A percentile compares a stretch with the other conserved stretches of the same genome.
Conservation (phyloP, 2,113 vertebrate species). For the Mustelus asterias region DNA sequence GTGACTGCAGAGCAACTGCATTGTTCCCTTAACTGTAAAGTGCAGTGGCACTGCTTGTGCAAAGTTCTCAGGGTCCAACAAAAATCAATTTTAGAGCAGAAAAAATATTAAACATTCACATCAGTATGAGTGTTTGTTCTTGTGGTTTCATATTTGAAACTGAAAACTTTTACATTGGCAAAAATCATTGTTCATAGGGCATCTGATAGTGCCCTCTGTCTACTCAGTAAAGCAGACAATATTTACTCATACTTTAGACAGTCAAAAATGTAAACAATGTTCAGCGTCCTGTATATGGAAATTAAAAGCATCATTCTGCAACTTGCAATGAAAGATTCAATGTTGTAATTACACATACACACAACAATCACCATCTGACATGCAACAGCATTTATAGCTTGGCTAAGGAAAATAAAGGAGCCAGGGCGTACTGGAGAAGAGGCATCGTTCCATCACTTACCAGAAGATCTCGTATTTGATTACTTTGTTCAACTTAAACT, state of each 20-base stretch:
- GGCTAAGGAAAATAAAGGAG: neutral
- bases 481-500: neutral
- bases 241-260: neutral
- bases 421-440: neutral
- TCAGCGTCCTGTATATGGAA: neutral
- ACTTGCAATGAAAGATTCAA: neutral
- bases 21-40: slow-evolving; percentile 29
- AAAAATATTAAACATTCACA: slow-evolving; percentile 18
- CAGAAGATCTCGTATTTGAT: neutral
- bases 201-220: too few relatives aligned
- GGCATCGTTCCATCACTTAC: neutral
- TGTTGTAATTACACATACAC: neutral
- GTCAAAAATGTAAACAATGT: neutral
- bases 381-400: neutral
- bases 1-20: neutral
- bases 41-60: neutral
- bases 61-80: slow-evolving; percentile 16
- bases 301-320: neutral
- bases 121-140: neutral
- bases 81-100: neutral
- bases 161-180: neutral
- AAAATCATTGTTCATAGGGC: neutral
- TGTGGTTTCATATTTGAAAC: neutral
- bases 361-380: neutral
- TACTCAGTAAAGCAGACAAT: neutral